A percentile compares a stretch with the other conserved stretches of the same genome.
Evolutionary conservation across 1,140 invertebrate species (phyloP).

Genomic region (Macrosteles quadrilineatus): DNA sequence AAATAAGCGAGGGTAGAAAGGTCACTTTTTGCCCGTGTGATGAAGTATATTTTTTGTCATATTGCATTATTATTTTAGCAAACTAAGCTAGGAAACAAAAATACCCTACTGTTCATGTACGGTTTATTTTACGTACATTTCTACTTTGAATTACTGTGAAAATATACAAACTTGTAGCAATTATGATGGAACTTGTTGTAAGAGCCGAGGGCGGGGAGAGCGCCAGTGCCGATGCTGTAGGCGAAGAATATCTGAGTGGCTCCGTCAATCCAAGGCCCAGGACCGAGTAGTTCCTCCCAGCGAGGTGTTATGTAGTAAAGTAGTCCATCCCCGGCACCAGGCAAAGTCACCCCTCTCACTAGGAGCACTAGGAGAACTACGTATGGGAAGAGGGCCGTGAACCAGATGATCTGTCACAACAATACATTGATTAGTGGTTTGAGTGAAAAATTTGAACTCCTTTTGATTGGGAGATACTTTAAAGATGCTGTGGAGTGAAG

Average conservation of each 20-base stretch:
- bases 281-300: constrained; percentile 56
- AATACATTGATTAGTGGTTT: no score
- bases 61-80: no score
- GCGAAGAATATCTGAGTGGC: constrained; percentile 81
- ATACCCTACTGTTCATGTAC: no score
- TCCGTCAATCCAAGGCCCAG: constrained; percentile 77
- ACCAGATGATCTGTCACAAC: constrained; percentile 67
- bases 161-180: constrained; percentile 62
- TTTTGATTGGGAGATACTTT: no score
- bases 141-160: no score
- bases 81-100: no score
- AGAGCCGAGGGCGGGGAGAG: constrained; percentile 71
- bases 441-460: no score
- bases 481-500: no score
- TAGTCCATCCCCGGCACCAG: constrained; percentile 60
- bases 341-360: constrained; percentile 60
- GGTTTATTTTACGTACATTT: no score
- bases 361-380: constrained; percentile 64
- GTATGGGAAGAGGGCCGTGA: constrained; percentile 70
- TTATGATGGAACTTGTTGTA: constrained; percentile 79
- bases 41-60: no score
- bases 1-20: no score
- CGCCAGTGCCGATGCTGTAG: constrained; percentile 76
- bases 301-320: constrained; percentile 60
- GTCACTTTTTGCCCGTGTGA: no score